Base-by-base conservation (phyloP, 2,797 vertebrate genomes). In the Myotis pilosus region DNA sequence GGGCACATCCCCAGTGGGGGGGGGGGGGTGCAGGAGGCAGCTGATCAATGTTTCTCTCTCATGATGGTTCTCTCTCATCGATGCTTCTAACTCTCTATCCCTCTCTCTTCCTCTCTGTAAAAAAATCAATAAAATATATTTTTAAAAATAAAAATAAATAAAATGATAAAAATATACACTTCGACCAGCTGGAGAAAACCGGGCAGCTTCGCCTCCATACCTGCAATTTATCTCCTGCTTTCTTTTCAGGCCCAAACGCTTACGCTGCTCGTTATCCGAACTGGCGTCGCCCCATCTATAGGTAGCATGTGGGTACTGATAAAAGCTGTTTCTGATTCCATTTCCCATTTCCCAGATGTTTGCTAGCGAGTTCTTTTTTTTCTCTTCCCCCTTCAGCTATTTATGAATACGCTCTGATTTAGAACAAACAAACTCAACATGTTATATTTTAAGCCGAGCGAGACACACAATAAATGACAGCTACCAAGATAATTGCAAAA, bases 301-400 rank as follows among this genome's bases (percentile, higher is more conserved):
- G 96, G 97, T 96, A n/a, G 82, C 41, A 96, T 3, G 2, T 96
- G 89, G 51, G 69, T 91, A 94, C 66, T 94, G 95, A 97, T 89
- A 72, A 94, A 94, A 96, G 80, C 90, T 60, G 36, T 49, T 84
- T 49, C 89, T 88, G 16, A 38, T 89, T 86, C 89, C 69, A 84
- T 79, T 94, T 84, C 80, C 86, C 81, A 28, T 69, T 92, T 92
- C 81, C 87, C 94, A 97, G 95, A 94, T 94, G 91, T 95, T 94
- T 94, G 83, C 64, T n/a, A 8, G 64, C 57, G 44, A 60, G 47
- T 53, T 79, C 74, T 72, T 22, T 60, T 44, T 9, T 51, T 51
- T 25, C 5, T 9, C 4, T 9, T 1, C 25, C 3, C 30, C 38
- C 25, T 66, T 87, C 74, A 78, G 66, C 94, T 95, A 94, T 88